Conservation (phyloP, 2,888 invertebrate species). For the Caenorhabditis sulstoni region DNA sequence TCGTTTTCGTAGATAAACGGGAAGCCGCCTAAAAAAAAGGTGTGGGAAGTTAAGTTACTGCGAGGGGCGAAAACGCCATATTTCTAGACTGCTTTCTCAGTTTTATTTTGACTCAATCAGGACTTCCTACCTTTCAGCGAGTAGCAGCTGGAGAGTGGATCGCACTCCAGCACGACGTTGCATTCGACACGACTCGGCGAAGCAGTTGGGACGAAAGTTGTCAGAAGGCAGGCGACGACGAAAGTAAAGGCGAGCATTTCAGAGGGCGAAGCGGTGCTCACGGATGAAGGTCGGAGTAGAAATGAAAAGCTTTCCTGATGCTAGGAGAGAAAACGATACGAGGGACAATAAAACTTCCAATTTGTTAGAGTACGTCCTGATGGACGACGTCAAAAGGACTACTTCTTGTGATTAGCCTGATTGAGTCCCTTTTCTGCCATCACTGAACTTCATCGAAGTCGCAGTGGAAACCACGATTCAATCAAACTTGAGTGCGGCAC, state of each 20-base stretch:
- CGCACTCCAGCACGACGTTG: constrained; percentile 36
- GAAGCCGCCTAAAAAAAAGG: constrained; percentile 34
- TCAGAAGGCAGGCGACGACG: neutral
- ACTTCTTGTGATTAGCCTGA: too few relatives aligned
- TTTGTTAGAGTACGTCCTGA: constrained; percentile 27
- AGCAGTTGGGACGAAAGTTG: neutral
- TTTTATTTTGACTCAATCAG: too few relatives aligned
- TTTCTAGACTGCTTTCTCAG: too few relatives aligned
- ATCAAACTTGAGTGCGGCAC: too few relatives aligned
- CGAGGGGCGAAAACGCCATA: too few relatives aligned
- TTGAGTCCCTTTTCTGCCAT: neutral
- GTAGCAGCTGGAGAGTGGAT: constrained; percentile 30
- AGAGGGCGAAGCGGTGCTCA: too few relatives aligned
- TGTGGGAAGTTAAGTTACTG: too few relatives aligned
- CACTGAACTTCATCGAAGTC: neutral
- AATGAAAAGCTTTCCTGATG: neutral
- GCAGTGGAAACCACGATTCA: neutral
- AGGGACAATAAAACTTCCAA: constrained; percentile 28
- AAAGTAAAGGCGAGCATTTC: neutral
- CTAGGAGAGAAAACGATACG: neutral
- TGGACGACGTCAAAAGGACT: neutral
- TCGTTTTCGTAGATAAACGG: constrained; percentile 32
- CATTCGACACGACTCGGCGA: constrained; percentile 21
- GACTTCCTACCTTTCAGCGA: constrained; percentile 46
- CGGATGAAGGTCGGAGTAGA: neutral